Conservation (phyloP, 1,140 invertebrate species). For the Drosophila lacteicornis region DNA sequence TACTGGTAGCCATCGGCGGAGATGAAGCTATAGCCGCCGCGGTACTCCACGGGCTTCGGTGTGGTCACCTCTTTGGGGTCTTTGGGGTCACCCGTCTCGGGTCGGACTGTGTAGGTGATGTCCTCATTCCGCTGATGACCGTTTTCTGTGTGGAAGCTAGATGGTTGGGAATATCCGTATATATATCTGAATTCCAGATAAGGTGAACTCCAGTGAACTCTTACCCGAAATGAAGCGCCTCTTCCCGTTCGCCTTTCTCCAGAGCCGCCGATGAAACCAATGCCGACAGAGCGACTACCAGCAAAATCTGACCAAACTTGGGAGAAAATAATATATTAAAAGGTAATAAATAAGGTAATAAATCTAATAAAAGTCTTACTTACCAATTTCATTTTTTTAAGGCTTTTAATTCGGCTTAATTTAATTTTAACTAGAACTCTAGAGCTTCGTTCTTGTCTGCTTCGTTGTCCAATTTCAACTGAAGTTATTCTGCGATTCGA, state of each 20-base stretch:
- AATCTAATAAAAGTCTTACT: neutral
- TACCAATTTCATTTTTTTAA: constrained; percentile 51
- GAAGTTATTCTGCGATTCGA: constrained; percentile 30
- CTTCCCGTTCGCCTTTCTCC: constrained; percentile 51
- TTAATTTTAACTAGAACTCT: neutral
- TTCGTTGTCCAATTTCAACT: constrained; percentile 53
- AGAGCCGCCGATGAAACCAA: constrained; percentile 28
- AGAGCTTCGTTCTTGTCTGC: constrained; percentile 29
- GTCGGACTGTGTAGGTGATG: constrained; percentile 62
- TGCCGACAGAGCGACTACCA: constrained; percentile 24
- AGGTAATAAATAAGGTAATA: neutral
- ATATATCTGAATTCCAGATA: neutral
- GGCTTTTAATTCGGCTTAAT: neutral
- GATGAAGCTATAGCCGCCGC: constrained; percentile 89
- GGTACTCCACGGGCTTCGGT: constrained; percentile 65
- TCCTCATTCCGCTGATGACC: constrained; percentile 71
- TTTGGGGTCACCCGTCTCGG: constrained; percentile 13
- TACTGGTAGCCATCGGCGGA: constrained; percentile 89
- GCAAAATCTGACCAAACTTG: constrained; percentile 35
- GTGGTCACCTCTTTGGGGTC: constrained; percentile 26
- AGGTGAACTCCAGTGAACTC: neutral
- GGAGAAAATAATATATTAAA: neutral
- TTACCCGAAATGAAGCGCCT: constrained; percentile 64
- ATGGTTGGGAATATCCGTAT: neutral
- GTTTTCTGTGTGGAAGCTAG: constrained; percentile 75